Evolutionary conservation across 2,797 vertebrate genomes (phyloP).

Genomic region (Mallotus villosus): DNA sequence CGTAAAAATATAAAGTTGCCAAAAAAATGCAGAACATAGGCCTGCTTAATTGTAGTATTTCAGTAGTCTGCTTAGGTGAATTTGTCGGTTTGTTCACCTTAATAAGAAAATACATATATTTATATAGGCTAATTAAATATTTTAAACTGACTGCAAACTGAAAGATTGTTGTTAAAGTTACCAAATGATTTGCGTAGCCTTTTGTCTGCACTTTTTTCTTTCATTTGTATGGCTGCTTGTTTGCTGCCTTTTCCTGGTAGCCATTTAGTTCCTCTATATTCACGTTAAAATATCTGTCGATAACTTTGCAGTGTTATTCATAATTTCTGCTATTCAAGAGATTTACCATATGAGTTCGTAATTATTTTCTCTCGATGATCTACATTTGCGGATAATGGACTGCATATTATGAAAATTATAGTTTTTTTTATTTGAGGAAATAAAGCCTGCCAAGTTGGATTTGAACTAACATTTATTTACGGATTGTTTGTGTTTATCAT

Average conservation of each 20-base stretch:
- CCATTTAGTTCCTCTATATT: no score
- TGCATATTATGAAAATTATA: conserved; percentile 18
- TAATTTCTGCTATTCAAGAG: conserved; percentile 28
- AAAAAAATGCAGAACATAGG: no score
- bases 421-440: conserved; percentile 14
- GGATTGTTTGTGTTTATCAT: conserved; percentile 36
- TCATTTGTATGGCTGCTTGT: no score
- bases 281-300: neutral
- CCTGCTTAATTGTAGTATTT: no score
- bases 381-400: conserved; percentile 1
- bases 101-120: neutral
- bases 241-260: no score
- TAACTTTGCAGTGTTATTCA: conserved; percentile 21
- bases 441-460: conserved; percentile 33
- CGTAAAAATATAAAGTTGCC: no score
- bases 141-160: neutral
- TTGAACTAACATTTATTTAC: conserved; percentile 44
- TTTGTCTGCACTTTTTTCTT: no score
- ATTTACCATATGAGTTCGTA: conserved; percentile 34
- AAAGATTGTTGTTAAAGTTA: neutral
- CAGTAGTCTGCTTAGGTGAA: neutral
- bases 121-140: neutral
- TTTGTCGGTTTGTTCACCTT: neutral
- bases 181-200: no score
- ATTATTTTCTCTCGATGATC: conserved; percentile 8